Evolutionary conservation across 2,113 vertebrate genomes (phyloP).

Genomic region (Pimephales promelas): DNA sequence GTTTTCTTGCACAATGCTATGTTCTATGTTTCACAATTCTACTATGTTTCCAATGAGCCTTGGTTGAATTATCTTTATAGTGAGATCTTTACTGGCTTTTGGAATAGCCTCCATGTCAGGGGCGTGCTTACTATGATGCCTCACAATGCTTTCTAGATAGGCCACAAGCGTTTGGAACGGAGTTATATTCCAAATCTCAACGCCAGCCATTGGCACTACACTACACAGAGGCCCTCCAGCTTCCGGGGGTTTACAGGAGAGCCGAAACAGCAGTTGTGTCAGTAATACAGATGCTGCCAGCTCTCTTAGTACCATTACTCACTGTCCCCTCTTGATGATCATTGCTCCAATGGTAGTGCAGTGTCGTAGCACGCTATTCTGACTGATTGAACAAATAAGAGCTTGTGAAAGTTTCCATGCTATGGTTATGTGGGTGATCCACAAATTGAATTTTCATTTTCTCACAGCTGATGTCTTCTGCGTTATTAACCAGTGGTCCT

Average conservation of each 20-base stretch:
- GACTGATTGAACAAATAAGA: constrained; percentile 19
- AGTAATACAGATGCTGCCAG: constrained; percentile 11
- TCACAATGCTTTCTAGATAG: not conserved
- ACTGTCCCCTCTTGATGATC: constrained; percentile 15
- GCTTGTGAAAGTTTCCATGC: not conserved
- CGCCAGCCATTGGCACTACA: not conserved
- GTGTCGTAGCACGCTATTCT: not conserved
- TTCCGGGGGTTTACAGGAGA: constrained; percentile 7
- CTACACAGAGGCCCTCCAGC: not conserved
- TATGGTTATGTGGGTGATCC: not conserved
- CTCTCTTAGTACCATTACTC: constrained; percentile 15
- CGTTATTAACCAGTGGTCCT: constrained; percentile 3
- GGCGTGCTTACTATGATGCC: not conserved
- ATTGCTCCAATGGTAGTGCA: constrained; percentile 27
- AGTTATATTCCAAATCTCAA: not conserved
- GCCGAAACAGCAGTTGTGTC: not conserved
- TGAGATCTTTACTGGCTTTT: not conserved
- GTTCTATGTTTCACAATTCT: too few species aligned
- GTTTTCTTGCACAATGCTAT: too few species aligned
- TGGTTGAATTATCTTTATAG: not conserved
- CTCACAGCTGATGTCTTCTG: constrained; percentile 19
- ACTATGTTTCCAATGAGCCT: not conserved
- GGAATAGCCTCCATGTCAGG: not conserved
- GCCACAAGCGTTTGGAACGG: not conserved
- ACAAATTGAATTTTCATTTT: constrained; percentile 32